phyloP scores from a whole-genome alignment of 2,888 invertebrate genomes.

The Dryobotodes eremita region DNA sequence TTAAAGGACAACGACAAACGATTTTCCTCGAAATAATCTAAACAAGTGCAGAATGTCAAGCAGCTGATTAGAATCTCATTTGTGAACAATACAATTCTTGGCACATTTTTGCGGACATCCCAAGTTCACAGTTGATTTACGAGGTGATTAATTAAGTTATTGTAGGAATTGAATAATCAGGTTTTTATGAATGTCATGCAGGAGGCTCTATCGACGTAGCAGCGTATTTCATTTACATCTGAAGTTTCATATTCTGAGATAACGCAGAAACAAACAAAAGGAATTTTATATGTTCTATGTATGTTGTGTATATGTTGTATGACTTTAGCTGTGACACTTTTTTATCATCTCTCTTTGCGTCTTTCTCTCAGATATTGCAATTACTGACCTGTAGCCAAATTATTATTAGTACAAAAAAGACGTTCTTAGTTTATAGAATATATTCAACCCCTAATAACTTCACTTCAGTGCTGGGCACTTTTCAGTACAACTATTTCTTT shows the following conservation, averaged over 20 bases:
- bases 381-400: no score
- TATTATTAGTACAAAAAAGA: no score
- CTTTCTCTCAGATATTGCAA: no score
- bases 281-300: background rate
- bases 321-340: background rate
- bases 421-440: no score
- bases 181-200: background rate
- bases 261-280: background rate
- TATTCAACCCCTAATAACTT: no score
- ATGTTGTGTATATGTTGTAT: no score
- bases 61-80: slow-evolving; percentile 45
- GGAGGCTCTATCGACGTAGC: background rate
- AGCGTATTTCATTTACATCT: background rate
- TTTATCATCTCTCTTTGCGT: no score
- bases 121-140: slow-evolving; percentile 44
- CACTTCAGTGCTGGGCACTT: background rate
- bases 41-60: slow-evolving; percentile 43
- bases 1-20: slow-evolving; percentile 24
- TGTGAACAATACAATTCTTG: slow-evolving; percentile 35
- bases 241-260: background rate
- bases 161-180: slow-evolving; percentile 1
- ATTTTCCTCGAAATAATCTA: slow-evolving; percentile 46
- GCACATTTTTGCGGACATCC: slow-evolving; percentile 26
- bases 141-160: slow-evolving; percentile 27
- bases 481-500: background rate